Evolutionary conservation across 2,797 vertebrate genomes (phyloP), one percentile per base, ranked within the genome.

Genomic region (Acipenser transmontanus): DNA sequence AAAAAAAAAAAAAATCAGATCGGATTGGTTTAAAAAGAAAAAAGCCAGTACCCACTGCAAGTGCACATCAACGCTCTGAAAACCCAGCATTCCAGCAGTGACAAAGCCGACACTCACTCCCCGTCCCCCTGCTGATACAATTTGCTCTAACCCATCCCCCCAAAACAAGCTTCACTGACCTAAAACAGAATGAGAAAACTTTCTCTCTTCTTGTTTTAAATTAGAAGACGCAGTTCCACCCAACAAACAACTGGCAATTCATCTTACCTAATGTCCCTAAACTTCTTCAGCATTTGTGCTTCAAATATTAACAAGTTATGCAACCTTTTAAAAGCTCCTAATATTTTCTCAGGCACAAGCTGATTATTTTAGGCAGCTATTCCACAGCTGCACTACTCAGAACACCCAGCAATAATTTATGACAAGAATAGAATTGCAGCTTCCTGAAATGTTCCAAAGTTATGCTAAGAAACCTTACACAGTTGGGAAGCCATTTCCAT

Each of bases 71-170:
- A 85, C 93, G 82, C 81, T 80, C 82, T 83, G 80, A 80, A 77
- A 83, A 76, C 89, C 85, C 85, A 84, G 85, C 86, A 94, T 95
- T 91, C 94, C 93, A 83, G 78, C 83, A 82, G 83, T 91, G 87
- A 89, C 91, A 86, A 78, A 84, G 75, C 87, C 85, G 87, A 84
- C 82, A 80, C 73, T 80, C 77, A 65, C 81, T 66, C 75, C 86
- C 82, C 82, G 79, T 69, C 70, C 34, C 72, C 76, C 82, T 78
- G 69, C 77, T 77, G 66, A 63, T 78, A 82, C 84, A 80, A 78
- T 82, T 71, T 86, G 80, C 87, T 82, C 85, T 86, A 89, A 84
- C 87, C 88, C 88, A 85, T 86, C 87, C 89, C 81, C 78, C 76
- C 64, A 64, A 60, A 64, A 14, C 48, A 34, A 66, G 59, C 49